Percentiles rank a stretch among this genome's conserved stretches.
Conservation (phyloP, 2,888 invertebrate species). For the Amiota communis region DNA sequence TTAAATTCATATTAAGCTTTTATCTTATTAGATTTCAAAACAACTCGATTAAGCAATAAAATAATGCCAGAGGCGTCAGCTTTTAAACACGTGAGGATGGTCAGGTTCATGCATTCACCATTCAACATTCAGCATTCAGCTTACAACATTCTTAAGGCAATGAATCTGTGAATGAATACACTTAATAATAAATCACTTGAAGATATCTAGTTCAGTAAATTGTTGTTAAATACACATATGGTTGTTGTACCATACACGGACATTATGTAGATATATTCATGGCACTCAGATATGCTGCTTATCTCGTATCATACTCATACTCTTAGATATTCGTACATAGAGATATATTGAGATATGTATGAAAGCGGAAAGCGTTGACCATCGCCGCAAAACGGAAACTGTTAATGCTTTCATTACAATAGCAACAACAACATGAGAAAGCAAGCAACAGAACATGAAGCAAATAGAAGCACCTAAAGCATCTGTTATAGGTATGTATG, state of each 20-base stretch:
- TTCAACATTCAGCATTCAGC: background rate
- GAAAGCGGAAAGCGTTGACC: background rate
- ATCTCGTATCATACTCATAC: background rate
- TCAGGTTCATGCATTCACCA: background rate
- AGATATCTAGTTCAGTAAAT: constrained; percentile 5
- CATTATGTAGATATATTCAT: background rate
- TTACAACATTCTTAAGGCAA: background rate
- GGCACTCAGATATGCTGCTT: too few species aligned
- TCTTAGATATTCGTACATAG: background rate
- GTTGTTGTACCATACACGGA: background rate
- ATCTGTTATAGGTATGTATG: background rate
- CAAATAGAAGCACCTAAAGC: constrained; percentile 1
- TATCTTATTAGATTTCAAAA: constrained; percentile 30
- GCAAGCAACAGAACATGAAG: background rate
- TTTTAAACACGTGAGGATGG: background rate
- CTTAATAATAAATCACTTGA: constrained; percentile 24
- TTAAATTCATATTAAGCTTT: constrained; percentile 45
- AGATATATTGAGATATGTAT: background rate
- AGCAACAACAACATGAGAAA: too few species aligned
- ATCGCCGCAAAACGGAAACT: constrained; percentile 5
- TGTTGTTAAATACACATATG: background rate
- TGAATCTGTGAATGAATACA: background rate
- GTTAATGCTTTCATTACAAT: background rate
- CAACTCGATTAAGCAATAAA: constrained; percentile 43
- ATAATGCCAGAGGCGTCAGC: constrained; percentile 24